Evolutionary conservation across 1,140 invertebrate genomes (phyloP), one percentile per base, ranked within the genome.

Genomic region (Campodea augens): DNA sequence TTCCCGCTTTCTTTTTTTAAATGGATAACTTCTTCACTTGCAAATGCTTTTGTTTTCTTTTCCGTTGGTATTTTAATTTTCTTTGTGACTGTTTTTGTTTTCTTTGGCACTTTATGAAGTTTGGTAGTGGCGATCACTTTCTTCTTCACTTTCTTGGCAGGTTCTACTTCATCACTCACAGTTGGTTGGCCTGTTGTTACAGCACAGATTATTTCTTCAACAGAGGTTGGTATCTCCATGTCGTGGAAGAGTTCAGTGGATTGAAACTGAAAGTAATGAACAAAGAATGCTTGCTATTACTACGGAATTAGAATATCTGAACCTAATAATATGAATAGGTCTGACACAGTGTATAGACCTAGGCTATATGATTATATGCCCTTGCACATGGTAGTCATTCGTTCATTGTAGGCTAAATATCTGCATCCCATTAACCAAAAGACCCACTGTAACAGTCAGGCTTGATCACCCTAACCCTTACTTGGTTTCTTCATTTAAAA

Each of bases 361-460:
- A 21, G 5, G 21, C 23, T 27, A 23, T 21, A 13, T 43, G 43
- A 21, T 43, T 25, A 21, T 38, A 22, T 12, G 38, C 20, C 13
- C 48, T 38, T 46, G 37, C 49, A 40, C 45, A 48, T 29, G 23
- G 43, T 25, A 25, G 45, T 21, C 38, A 38, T 19, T 40, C 37
- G 41, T 21, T 21, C 23, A n/a, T 7, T 23, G 2, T 24, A 21
- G 46, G 13, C 7, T 25, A 18, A 25, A 48, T 49, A 50, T 55
- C 57, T 73, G 71, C 61, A 77, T 66, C 52, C 73, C 74, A 55
- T 65, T 67, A 15, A 65, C 55, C 21, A 78, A 64, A 41, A 72
- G 52, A 46, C 65, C 60, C 55, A 70, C 74, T 51, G n/a, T n/a
- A n/a, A n/a, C n/a, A n/a, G n/a, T n/a, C n/a, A n/a, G n/a, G n/a